These are phyloP conservation scores for Loris lydekkerianus DNA, from an alignment of 2,797 vertebrate species.

Conservation along the genomic window DNA sequence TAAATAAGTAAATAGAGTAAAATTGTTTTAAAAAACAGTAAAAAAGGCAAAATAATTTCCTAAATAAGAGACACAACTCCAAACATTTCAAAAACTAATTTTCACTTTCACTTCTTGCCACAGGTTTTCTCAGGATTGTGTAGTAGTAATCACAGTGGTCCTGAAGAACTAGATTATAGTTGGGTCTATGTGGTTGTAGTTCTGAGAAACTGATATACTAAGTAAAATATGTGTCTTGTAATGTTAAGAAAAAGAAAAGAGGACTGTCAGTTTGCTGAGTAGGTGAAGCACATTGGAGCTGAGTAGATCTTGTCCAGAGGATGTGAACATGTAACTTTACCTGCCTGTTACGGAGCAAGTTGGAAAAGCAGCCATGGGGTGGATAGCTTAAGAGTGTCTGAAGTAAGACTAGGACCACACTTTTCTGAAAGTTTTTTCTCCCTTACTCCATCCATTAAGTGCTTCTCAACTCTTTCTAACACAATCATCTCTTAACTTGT, in stretches of 20 bases:
- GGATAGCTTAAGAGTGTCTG: not conserved
- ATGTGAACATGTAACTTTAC: not conserved
- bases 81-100: slow-evolving; percentile 35
- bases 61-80: not conserved
- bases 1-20: not conserved
- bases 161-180: not conserved
- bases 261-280: not conserved
- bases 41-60: not conserved
- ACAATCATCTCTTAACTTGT: not conserved
- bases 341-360: not conserved
- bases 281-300: not conserved
- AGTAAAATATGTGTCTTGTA: not conserved
- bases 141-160: not conserved
- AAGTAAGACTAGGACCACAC: not conserved
- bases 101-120: not conserved
- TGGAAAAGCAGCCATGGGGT: not conserved
- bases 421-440: slow-evolving; percentile 28
- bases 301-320: not conserved
- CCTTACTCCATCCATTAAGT: not conserved
- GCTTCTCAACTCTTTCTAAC: not conserved
- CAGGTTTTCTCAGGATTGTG: not conserved
- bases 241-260: not conserved
- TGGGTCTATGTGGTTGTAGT: not conserved
- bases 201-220: not conserved
- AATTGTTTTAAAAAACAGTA: not conserved